Percentiles rank a stretch among this genome's conserved stretches.
phyloP scores from a whole-genome alignment of 2,797 vertebrate species.

The Dipus sagitta region DNA sequence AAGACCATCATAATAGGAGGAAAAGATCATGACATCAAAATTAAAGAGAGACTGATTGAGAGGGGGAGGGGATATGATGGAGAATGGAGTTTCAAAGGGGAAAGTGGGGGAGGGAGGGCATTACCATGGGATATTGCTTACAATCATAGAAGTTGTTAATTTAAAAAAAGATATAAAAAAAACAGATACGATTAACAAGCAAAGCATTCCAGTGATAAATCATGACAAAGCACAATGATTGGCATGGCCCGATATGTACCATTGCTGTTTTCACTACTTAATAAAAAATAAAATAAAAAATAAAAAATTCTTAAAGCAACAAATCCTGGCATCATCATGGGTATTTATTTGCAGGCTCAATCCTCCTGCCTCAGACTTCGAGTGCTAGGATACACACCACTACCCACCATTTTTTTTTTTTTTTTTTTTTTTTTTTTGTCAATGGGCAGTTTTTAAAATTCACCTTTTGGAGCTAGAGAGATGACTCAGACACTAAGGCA shows the following conservation, averaged over 20 bases:
- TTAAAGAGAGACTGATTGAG: too few relatives aligned
- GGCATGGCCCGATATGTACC: background rate
- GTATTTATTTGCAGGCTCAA: background rate
- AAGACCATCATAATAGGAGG: too few relatives aligned
- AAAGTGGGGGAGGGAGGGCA: too few relatives aligned
- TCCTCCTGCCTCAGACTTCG: background rate
- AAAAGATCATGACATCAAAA: too few relatives aligned
- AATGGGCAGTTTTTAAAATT: slow-evolving; percentile 19
- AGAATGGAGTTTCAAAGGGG: too few relatives aligned
- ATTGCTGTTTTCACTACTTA: background rate
- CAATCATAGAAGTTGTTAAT: too few relatives aligned
- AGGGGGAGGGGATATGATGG: too few relatives aligned
- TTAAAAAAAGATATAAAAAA: background rate
- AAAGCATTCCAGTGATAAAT: too few relatives aligned
- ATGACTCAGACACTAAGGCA: too few relatives aligned
- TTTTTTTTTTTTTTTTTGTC: background rate
- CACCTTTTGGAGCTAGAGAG: too few relatives aligned
- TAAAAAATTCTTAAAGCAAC: slow-evolving; percentile 13
- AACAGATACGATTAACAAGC: too few relatives aligned
- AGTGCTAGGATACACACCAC: background rate
- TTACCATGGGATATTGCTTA: too few relatives aligned
- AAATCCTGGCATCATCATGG: background rate
- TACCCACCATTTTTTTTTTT: background rate
- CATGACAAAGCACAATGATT: background rate
- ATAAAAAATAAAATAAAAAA: background rate